phyloP scores from a whole-genome alignment of 1,140 invertebrate species.

The Bicyclus anynana region DNA sequence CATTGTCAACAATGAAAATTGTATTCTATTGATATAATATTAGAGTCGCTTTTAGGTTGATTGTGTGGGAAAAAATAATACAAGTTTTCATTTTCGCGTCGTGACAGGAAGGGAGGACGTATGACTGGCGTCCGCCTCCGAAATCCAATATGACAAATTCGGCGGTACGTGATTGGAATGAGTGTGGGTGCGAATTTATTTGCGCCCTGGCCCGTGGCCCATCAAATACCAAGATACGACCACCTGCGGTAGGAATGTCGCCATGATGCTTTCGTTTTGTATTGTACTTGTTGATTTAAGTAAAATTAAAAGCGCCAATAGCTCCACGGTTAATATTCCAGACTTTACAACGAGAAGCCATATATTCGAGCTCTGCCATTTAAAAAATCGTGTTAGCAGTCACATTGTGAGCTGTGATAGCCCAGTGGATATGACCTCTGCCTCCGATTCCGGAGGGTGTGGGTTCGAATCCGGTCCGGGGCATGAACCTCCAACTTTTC shows the following conservation, averaged over 20 bases:
- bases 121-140: slow-evolving; percentile 58
- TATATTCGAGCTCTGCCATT: no score
- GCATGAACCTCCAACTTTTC: no score
- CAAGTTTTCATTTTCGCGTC: slow-evolving; percentile 68
- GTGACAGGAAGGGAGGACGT: slow-evolving; percentile 63
- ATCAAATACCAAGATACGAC: slow-evolving; percentile 26
- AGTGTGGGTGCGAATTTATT: slow-evolving; percentile 59
- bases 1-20: neutral
- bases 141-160: slow-evolving; percentile 77
- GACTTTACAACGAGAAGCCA: no score
- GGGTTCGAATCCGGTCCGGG: no score
- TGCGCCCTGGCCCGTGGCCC: slow-evolving; percentile 30
- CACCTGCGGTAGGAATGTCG: slow-evolving; percentile 25
- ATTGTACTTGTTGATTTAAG: neutral
- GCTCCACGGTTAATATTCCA: no score
- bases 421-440: no score
- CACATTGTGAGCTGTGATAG: no score
- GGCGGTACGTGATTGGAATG: slow-evolving; percentile 72
- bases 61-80: slow-evolving; percentile 36
- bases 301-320: no score
- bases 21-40: neutral
- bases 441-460: no score
- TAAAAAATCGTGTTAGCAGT: no score
- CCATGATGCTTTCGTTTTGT: slow-evolving; percentile 12
- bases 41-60: slow-evolving; percentile 33